A percentile compares a stretch with the other conserved stretches of the same genome.
Evolutionary conservation across 1,140 invertebrate species (phyloP).

Genomic region (Caenorhabditis latens): DNA sequence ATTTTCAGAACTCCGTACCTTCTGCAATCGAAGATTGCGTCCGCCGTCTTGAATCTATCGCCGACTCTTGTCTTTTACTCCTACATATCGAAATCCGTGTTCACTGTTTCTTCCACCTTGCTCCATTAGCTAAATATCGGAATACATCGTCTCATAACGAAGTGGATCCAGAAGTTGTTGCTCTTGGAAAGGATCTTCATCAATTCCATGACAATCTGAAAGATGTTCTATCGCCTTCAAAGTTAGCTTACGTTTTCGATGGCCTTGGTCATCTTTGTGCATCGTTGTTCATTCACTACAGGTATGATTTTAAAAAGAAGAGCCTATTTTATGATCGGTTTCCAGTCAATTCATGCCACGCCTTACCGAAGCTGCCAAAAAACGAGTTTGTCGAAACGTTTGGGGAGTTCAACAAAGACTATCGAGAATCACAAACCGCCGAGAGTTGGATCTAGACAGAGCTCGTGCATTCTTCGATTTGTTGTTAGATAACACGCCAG

Average conservation of each 20-base stretch:
- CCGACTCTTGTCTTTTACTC: conserved; percentile 90
- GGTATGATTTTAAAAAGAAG: conserved; percentile 60
- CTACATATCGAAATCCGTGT: conserved; percentile 92
- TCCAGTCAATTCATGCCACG: conserved; percentile 84
- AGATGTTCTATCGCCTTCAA: conserved; percentile 84
- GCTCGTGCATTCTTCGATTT: conserved; percentile 84
- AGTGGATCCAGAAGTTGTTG: conserved; percentile 86
- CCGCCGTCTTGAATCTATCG: conserved; percentile 87
- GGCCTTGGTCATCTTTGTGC: conserved; percentile 89
- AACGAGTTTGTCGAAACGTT: conserved; percentile 84
- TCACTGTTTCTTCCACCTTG: conserved; percentile 92
- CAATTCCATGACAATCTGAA: conserved; percentile 86
- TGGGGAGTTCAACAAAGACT: conserved; percentile 88
- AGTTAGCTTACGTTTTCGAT: conserved; percentile 93
- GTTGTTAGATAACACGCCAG: conserved; percentile 87
- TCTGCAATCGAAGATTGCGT: conserved; percentile 81
- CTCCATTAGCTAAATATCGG: conserved; percentile 81
- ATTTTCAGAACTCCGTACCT: conserved; percentile 38
- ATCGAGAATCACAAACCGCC: conserved; percentile 86
- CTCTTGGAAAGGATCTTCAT: conserved; percentile 85
- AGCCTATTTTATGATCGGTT: background rate
- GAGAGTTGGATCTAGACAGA: conserved; percentile 88
- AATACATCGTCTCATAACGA: conserved; percentile 81
- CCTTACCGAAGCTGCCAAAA: conserved; percentile 84
- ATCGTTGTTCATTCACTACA: conserved; percentile 86